Conservation (phyloP, 64 coral and sea anemone species). For the Anthopleura sola region DNA sequence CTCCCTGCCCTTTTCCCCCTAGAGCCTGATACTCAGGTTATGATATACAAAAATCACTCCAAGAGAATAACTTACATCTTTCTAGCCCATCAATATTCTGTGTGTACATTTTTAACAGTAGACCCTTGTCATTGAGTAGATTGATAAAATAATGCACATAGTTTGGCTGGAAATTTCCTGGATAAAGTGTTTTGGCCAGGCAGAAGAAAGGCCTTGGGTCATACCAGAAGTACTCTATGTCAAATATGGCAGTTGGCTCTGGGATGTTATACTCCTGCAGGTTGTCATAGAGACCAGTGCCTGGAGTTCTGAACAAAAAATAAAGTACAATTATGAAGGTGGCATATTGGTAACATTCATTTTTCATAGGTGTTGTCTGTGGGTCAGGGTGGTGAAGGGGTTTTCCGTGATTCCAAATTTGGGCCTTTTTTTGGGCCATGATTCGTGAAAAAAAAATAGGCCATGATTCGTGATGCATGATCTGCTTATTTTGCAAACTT, state of each 20-base stretch:
- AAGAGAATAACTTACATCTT: conserved; percentile 68
- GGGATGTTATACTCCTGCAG: conserved; percentile 87
- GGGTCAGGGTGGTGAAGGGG: too few relatives aligned
- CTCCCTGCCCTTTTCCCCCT: too few relatives aligned
- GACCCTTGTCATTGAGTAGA: conserved; percentile 73
- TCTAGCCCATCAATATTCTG: conserved; percentile 92
- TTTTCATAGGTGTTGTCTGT: too few relatives aligned
- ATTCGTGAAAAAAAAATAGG: too few relatives aligned
- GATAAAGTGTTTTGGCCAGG: conserved; percentile 79
- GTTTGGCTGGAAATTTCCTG: conserved; percentile 87
- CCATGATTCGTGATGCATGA: too few relatives aligned
- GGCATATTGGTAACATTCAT: background rate
- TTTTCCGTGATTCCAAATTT: too few relatives aligned
- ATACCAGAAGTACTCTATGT: conserved; percentile 87
- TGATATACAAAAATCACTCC: too few relatives aligned
- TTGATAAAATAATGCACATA: conserved; percentile 85
- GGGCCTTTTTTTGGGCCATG: too few relatives aligned
- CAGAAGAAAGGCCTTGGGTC: conserved; percentile 88
- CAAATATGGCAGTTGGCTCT: conserved; percentile 85
- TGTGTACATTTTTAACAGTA: conserved; percentile 81
- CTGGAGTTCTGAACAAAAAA: conserved; percentile 52
- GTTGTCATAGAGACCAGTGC: conserved; percentile 87
- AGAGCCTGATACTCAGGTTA: too few relatives aligned
- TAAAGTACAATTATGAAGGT: background rate
- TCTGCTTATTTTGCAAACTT: too few relatives aligned